These are phyloP conservation scores for Phytoseiulus persimilis DNA, from an alignment of 2,888 invertebrate species.

Conservation along the genomic window DNA sequence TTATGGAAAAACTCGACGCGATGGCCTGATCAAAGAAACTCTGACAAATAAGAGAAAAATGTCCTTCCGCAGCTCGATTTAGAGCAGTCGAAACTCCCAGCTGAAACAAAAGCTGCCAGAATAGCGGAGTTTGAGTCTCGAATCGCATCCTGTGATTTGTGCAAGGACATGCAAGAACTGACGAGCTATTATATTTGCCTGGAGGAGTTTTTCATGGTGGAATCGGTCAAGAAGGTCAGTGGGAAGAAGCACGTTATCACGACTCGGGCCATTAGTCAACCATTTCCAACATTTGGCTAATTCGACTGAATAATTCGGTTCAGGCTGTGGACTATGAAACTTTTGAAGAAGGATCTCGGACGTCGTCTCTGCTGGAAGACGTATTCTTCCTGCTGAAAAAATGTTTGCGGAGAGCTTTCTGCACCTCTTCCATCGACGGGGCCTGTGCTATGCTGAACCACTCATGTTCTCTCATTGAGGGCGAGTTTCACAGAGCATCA, in stretches of 20 bases:
- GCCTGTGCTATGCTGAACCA: conserved; percentile 94
- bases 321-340: conserved; percentile 52
- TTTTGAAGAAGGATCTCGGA: conserved; percentile 52
- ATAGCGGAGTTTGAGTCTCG: conserved; percentile 48
- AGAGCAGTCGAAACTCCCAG: conserved; percentile 12
- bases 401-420: conserved; percentile 83
- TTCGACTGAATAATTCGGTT: too few species aligned
- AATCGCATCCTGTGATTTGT: conserved; percentile 59
- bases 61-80: not conserved
- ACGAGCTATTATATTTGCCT: conserved; percentile 78
- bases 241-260: conserved; percentile 49
- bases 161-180: conserved; percentile 53
- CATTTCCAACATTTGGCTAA: too few species aligned
- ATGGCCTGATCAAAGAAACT: too few species aligned
- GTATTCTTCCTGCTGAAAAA: conserved; percentile 94
- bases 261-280: too few species aligned
- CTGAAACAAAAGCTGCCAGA: conserved; percentile 8
- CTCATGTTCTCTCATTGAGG: conserved; percentile 75
- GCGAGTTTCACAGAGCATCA: conserved; percentile 67
- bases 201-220: conserved; percentile 89
- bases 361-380: conserved; percentile 91
- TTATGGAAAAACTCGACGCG: too few species aligned
- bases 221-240: conserved; percentile 84
- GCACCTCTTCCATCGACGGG: conserved; percentile 84
- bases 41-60: too few species aligned